Evolutionary conservation across 2,113 vertebrate genomes (phyloP).

Genomic region (Bagarius yarrelli): DNA sequence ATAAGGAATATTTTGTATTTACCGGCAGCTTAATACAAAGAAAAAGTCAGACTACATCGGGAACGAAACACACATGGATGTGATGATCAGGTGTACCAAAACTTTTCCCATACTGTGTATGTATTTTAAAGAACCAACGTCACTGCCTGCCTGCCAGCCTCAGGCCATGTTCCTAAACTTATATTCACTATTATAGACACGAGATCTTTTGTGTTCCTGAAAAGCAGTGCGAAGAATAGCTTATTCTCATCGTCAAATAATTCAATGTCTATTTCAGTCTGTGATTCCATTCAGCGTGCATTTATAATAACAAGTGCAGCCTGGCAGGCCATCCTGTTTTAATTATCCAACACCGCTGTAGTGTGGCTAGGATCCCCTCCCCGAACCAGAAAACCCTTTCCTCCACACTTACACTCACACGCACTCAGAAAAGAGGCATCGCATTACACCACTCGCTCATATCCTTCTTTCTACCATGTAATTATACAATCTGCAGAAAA

Average conservation of each 20-base stretch:
- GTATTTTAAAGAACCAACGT: not conserved
- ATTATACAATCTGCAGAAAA: conserved; percentile 73
- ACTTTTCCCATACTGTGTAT: no score
- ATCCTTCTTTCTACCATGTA: conserved; percentile 61
- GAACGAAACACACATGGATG: no score
- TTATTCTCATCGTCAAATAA: conserved; percentile 37
- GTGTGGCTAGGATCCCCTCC: conserved; percentile 56
- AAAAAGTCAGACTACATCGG: no score
- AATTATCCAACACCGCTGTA: conserved; percentile 68
- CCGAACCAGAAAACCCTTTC: conserved; percentile 71
- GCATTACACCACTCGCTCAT: conserved; percentile 58
- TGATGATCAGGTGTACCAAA: no score
- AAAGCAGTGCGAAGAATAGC: conserved; percentile 13
- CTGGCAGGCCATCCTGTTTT: conserved; percentile 68
- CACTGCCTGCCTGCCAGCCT: not conserved
- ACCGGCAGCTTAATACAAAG: no score
- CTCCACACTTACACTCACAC: conserved; percentile 70
- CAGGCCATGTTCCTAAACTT: not conserved
- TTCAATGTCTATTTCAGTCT: conserved; percentile 45
- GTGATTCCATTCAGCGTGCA: conserved; percentile 65
- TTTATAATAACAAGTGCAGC: conserved; percentile 70
- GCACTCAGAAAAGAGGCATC: conserved; percentile 67
- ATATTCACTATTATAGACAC: not conserved
- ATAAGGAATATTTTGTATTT: no score
- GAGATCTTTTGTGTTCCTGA: conserved; percentile 17